Percentiles rank a stretch among this genome's conserved stretches.
Conservation (phyloP, 2,888 invertebrate genomes). For the Hirtodrosophila alboralis region DNA sequence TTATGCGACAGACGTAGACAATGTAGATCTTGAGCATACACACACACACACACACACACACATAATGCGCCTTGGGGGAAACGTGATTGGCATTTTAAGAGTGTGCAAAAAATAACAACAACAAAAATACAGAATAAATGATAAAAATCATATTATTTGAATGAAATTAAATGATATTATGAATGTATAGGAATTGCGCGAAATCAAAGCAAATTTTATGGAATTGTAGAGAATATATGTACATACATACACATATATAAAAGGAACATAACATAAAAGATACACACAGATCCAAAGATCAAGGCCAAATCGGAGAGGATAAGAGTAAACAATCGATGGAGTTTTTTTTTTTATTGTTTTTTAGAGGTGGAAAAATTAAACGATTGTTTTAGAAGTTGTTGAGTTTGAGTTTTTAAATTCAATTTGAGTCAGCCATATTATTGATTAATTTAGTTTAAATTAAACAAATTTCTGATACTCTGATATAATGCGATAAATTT, state of each 20-base stretch:
- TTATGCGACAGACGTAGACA: constrained; percentile 47
- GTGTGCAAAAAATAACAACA: constrained; percentile 24
- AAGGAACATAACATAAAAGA: neutral
- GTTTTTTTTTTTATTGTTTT: neutral
- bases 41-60: constrained; percentile 30
- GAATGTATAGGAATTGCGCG: constrained; percentile 7
- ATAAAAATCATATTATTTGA: constrained; percentile 22
- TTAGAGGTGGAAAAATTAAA: too few species aligned
- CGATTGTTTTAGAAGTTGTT: too few species aligned
- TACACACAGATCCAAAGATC: too few species aligned
- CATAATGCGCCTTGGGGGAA: constrained; percentile 40
- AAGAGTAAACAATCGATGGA: neutral
- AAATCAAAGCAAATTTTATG: constrained; percentile 9
- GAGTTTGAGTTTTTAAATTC: too few species aligned
- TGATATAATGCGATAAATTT: too few species aligned
- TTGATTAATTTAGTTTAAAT: too few species aligned
- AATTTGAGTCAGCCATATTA: too few species aligned
- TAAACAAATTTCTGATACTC: too few species aligned
- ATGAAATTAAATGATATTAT: constrained; percentile 21
- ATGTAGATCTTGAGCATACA: constrained; percentile 61
- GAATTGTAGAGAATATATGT: neutral
- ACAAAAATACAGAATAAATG: constrained; percentile 3
- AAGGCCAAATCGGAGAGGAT: too few species aligned
- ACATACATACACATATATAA: neutral
- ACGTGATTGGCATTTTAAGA: constrained; percentile 63